These are phyloP conservation scores for Heteropelma amictum DNA, from an alignment of 2,888 invertebrate species.

Conservation along the genomic window DNA sequence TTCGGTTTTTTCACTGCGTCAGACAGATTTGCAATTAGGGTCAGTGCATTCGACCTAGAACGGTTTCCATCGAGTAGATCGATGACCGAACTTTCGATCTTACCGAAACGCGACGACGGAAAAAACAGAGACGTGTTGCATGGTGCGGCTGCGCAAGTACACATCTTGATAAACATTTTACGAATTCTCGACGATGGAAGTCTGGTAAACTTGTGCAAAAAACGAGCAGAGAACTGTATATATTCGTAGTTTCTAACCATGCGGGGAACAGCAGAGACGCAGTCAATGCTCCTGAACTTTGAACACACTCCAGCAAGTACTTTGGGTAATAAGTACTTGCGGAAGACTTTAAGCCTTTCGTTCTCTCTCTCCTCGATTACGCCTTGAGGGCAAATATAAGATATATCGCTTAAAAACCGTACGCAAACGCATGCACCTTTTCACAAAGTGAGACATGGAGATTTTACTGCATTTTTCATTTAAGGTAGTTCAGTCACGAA, in stretches of 20 bases:
- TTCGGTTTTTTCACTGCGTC: background rate
- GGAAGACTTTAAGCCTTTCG: constrained; percentile 31
- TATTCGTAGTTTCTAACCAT: background rate
- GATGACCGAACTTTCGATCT: constrained; percentile 46
- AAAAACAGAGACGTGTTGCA: background rate
- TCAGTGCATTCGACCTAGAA: constrained; percentile 37
- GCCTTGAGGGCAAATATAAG: background rate
- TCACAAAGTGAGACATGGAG: background rate
- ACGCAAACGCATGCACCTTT: background rate
- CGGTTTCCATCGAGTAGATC: constrained; percentile 20
- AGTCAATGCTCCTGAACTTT: constrained; percentile 33
- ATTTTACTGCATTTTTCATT: background rate
- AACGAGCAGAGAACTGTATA: constrained; percentile 15
- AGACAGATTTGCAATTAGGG: constrained; percentile 17
- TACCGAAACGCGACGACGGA: background rate
- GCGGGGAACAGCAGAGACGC: background rate
- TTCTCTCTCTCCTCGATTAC: background rate
- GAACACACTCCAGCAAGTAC: constrained; percentile 25
- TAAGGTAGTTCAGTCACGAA: background rate
- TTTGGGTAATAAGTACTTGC: constrained; percentile 30
- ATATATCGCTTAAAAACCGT: background rate
- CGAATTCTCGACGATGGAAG: constrained; percentile 15
- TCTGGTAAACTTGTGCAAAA: constrained; percentile 15
- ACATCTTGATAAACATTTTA: constrained; percentile 23
- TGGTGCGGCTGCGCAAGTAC: background rate